Conservation (phyloP, 2,888 invertebrate genomes). For the Lasioglossum marginatum region DNA sequence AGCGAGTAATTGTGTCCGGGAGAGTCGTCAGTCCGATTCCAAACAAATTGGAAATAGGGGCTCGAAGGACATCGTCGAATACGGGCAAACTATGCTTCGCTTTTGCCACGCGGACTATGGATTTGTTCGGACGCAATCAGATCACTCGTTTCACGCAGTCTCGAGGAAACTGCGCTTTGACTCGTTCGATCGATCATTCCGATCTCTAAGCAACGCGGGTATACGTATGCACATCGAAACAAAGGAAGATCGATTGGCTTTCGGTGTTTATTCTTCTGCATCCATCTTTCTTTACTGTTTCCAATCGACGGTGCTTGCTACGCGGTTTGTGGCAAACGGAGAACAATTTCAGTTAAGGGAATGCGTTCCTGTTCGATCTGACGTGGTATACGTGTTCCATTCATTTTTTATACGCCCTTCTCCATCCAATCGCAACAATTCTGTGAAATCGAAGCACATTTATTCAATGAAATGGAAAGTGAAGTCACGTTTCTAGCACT, state of each 20-base stretch:
- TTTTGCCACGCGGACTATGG: not conserved
- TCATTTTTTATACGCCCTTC: not conserved
- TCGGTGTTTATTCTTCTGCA: not conserved
- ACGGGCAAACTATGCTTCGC: not conserved
- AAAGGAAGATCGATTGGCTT: conserved; percentile 7
- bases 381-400: not conserved
- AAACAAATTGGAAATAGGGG: conserved; percentile 44
- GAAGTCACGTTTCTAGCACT: not conserved
- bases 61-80: conserved; percentile 19
- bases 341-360: not conserved
- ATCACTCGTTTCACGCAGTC: not conserved
- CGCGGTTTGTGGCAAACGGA: not conserved
- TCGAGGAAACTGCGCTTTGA: not conserved
- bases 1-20: conserved; percentile 50
- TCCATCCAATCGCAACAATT: not conserved
- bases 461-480: not conserved
- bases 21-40: not conserved
- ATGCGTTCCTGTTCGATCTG: not conserved
- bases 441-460: not conserved
- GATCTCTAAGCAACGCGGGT: not conserved
- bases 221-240: not conserved
- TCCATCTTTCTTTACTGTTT: not conserved
- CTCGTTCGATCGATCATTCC: conserved; percentile 6
- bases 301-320: not conserved
- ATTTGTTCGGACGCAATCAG: not conserved